Percentiles rank a stretch among this genome's conserved stretches.
Conservation (phyloP, 2,888 invertebrate species). For the Lissonota sp. region DNA sequence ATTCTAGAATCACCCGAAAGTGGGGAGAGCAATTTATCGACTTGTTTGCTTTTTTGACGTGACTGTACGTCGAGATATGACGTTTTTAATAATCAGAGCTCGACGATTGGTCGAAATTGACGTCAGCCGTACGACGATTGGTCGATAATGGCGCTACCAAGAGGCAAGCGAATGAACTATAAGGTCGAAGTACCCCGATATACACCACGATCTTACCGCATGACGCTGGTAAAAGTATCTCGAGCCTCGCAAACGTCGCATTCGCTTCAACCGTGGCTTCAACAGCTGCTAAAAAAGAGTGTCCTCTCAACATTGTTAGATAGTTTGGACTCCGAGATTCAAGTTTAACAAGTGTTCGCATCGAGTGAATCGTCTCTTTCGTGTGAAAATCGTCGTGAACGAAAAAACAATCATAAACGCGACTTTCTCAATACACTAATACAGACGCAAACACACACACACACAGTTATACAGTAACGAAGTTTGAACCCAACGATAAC, state of each 20-base stretch:
- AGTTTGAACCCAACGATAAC: slow-evolving; percentile 24
- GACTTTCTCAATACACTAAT: no score
- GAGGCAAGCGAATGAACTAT: no score
- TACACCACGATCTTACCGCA: slow-evolving; percentile 9
- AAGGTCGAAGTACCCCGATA: no score
- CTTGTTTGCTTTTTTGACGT: slow-evolving; percentile 1
- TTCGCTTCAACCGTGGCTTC: slow-evolving; percentile 59
- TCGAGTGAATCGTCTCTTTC: no score
- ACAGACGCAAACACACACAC: no score
- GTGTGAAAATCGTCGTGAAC: no score
- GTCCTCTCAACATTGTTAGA: slow-evolving; percentile 7
- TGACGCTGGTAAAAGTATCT: slow-evolving; percentile 63
- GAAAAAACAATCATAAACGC: no score
- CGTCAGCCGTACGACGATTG: slow-evolving; percentile 67
- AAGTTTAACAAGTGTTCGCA: slow-evolving; percentile 15
- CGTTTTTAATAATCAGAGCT: not conserved
- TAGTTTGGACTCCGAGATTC: not conserved
- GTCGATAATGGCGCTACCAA: slow-evolving; percentile 66
- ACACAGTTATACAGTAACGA: not conserved
- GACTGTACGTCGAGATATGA: not conserved
- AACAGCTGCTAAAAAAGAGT: slow-evolving; percentile 11
- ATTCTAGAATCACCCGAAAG: no score
- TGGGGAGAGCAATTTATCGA: not conserved
- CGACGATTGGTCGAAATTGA: slow-evolving; percentile 69
- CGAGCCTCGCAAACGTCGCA: slow-evolving; percentile 57